Evolutionary conservation across 2,888 invertebrate species (phyloP).

Genomic region (Helleia helle): DNA sequence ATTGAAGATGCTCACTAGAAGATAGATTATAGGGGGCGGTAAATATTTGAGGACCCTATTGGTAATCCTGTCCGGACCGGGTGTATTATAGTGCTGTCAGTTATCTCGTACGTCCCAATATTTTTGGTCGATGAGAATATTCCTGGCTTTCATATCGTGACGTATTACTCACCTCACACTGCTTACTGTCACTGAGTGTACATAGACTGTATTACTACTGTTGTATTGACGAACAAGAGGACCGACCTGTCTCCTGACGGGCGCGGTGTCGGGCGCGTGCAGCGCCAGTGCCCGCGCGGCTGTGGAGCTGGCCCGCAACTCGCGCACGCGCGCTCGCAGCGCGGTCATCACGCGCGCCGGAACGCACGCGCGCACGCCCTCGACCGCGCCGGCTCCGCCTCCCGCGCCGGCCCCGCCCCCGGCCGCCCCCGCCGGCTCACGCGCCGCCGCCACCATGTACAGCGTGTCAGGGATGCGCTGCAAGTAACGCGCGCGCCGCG

Average conservation of each 20-base stretch:
- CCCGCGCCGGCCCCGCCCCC: conserved; percentile 12
- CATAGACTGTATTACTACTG: too few species aligned
- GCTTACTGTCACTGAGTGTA: too few species aligned
- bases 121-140: too few species aligned
- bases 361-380: conserved; percentile 40
- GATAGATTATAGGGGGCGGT: too few species aligned
- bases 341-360: conserved; percentile 84
- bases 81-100: too few species aligned
- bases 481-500: conserved; percentile 81
- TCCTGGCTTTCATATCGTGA: too few species aligned
- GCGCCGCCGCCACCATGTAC: conserved; percentile 80
- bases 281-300: conserved; percentile 85
- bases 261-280: conserved; percentile 83
- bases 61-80: too few species aligned
- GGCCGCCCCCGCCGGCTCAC: conserved; percentile 28
- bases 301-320: conserved; percentile 84
- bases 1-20: too few species aligned
- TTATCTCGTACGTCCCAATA: too few species aligned
- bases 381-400: conserved; percentile 1
- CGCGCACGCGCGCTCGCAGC: conserved; percentile 90
- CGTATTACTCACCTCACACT: too few species aligned
- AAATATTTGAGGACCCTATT: too few species aligned
- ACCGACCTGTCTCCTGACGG: conserved; percentile 79
- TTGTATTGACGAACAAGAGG: too few species aligned
- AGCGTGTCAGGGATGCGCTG: conserved; percentile 94